These are phyloP conservation scores for Calyptommatus sinebrachiatus DNA, from an alignment of 2,113 vertebrate species.

Conservation along the genomic window DNA sequence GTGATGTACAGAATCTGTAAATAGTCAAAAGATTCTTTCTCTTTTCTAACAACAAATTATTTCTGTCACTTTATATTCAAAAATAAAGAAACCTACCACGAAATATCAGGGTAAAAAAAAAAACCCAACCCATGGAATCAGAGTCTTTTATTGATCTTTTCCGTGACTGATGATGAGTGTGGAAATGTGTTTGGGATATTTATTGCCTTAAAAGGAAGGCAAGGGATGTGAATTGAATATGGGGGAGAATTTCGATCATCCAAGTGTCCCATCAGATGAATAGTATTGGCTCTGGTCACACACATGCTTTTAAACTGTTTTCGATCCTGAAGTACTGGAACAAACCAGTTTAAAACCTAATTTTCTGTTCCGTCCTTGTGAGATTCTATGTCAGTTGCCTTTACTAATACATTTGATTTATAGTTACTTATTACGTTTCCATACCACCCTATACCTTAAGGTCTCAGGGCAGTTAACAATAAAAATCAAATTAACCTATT, in stretches of 20 bases:
- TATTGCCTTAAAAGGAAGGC: background rate
- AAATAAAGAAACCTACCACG: constrained; percentile 83
- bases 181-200: constrained; percentile 12
- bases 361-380: too few species aligned
- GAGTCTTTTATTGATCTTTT: constrained; percentile 56
- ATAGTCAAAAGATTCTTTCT: constrained; percentile 81
- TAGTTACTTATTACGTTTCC: too few species aligned
- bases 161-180: constrained; percentile 34
- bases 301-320: too few species aligned
- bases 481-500: too few species aligned
- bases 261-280: background rate
- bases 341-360: too few species aligned
- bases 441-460: too few species aligned
- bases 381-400: too few species aligned
- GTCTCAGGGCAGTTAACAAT: too few species aligned
- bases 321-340: too few species aligned
- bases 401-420: too few species aligned
- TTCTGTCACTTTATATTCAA: constrained; percentile 86
- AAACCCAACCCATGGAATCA: constrained; percentile 54
- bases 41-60: constrained; percentile 86
- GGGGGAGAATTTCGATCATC: background rate
- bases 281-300: background rate
- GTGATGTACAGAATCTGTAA: constrained; percentile 82
- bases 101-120: constrained; percentile 79
- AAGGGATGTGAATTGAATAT: background rate